Evolutionary conservation across 2,797 vertebrate species (phyloP).

Genomic region (Microchirus variegatus): DNA sequence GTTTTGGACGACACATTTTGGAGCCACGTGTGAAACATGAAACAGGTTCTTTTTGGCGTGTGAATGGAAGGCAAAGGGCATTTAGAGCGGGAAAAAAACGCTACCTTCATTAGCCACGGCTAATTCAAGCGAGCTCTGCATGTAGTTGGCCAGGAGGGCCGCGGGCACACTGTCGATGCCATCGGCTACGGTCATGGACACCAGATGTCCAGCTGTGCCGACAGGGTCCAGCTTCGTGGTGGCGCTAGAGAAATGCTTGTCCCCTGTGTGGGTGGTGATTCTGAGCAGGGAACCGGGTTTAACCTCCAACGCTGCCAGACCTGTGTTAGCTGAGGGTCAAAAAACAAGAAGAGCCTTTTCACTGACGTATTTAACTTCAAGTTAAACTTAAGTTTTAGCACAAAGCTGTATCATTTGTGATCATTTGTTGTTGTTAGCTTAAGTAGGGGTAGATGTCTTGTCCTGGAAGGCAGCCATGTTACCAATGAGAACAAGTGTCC

Average conservation of each 20-base stretch:
- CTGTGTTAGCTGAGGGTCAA: slow-evolving; percentile 62
- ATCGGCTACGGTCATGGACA: slow-evolving; percentile 81
- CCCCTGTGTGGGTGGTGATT: slow-evolving; percentile 76
- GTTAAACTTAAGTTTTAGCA: no score
- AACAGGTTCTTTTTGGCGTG: no score
- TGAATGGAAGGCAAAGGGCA: no score
- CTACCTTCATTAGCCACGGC: slow-evolving; percentile 67
- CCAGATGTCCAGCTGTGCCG: slow-evolving; percentile 80
- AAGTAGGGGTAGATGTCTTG: no score
- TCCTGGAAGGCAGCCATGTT: no score
- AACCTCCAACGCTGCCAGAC: slow-evolving; percentile 80
- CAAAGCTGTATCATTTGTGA: no score
- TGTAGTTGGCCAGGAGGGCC: slow-evolving; percentile 84
- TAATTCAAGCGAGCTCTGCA: slow-evolving; percentile 78
- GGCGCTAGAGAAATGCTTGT: slow-evolving; percentile 75
- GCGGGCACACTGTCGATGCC: slow-evolving; percentile 77
- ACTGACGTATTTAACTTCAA: neutral
- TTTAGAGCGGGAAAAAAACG: no score
- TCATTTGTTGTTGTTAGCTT: no score
- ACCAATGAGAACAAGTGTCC: no score
- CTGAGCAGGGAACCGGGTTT: slow-evolving; percentile 76
- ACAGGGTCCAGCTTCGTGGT: slow-evolving; percentile 67
- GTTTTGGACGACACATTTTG: neutral
- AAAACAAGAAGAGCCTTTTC: neutral
- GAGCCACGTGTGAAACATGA: neutral